Conservation (phyloP, 2,113 vertebrate genomes). For the human (Homo sapiens) region DNA sequence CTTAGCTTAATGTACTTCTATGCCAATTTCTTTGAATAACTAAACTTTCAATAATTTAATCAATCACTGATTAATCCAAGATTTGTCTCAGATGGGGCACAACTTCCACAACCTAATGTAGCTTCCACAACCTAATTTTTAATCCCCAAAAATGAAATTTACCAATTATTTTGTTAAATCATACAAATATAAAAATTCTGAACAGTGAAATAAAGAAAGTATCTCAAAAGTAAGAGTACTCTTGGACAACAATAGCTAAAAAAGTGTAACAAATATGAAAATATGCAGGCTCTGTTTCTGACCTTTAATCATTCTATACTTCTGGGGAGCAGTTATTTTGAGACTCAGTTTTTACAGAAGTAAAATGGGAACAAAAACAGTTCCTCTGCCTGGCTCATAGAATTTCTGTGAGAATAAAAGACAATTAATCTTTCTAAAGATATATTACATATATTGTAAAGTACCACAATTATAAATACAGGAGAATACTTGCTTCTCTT, state of each 20-base stretch:
- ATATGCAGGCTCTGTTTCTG: background rate
- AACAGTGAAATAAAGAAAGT: background rate
- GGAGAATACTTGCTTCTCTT: background rate
- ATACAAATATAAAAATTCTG: background rate
- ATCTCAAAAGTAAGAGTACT: background rate
- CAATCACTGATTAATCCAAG: background rate
- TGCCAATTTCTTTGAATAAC: background rate
- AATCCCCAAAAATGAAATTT: background rate
- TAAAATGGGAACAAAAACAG: background rate
- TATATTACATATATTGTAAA: background rate
- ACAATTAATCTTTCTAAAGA: background rate
- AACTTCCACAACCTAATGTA: no score
- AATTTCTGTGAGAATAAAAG: constrained; percentile 3
- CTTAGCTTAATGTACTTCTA: background rate
- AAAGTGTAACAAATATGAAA: background rate
- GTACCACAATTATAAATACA: background rate
- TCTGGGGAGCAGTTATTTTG: background rate
- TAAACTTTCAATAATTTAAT: background rate
- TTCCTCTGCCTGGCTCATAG: background rate
- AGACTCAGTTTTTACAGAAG: background rate
- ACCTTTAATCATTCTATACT: background rate
- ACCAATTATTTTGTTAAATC: background rate
- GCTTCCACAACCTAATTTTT: background rate
- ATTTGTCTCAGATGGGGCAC: background rate
- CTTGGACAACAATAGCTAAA: background rate